Percentiles rank a stretch among this genome's conserved stretches.
These are phyloP conservation scores for Astropecten irregularis DNA, from an alignment of 53 echinoderm and acorn worm genomes.

Conservation along the genomic window DNA sequence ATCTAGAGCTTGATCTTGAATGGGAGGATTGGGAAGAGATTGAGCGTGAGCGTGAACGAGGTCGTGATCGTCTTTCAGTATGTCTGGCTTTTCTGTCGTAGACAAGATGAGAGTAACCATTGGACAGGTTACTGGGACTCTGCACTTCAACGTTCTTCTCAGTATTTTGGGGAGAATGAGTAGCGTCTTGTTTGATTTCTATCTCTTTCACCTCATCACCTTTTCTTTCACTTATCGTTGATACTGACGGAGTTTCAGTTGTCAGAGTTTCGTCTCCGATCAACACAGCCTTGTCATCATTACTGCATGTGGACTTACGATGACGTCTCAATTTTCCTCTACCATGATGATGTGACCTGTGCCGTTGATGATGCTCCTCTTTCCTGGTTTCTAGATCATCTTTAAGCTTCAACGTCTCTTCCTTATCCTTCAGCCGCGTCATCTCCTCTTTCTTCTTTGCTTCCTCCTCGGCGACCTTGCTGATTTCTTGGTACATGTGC, in stretches of 20 bases:
- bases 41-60: constrained; percentile 52
- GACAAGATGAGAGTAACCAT: neutral
- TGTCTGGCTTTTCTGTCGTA: neutral
- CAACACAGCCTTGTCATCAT: too few species aligned
- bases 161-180: neutral
- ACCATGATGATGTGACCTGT: constrained; percentile 11
- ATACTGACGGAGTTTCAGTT: too few species aligned
- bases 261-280: too few species aligned
- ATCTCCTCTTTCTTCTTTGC: neutral
- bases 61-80: constrained; percentile 63
- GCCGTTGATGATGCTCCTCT: neutral
- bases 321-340: neutral
- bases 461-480: constrained; percentile 17
- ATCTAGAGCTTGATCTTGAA: constrained; percentile 67
- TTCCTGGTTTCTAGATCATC: neutral
- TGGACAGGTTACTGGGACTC: too few species aligned
- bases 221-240: neutral
- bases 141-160: too few species aligned
- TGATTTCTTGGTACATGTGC: constrained; percentile 77
- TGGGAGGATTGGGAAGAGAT: constrained; percentile 63
- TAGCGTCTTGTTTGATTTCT: neutral
- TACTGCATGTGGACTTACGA: neutral
- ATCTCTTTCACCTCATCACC: neutral
- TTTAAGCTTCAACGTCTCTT: neutral
- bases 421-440: neutral